A percentile compares a stretch with the other conserved stretches of the same genome.
phyloP scores from a whole-genome alignment of 2,888 invertebrate genomes.

The Drosophila seclusa region DNA sequence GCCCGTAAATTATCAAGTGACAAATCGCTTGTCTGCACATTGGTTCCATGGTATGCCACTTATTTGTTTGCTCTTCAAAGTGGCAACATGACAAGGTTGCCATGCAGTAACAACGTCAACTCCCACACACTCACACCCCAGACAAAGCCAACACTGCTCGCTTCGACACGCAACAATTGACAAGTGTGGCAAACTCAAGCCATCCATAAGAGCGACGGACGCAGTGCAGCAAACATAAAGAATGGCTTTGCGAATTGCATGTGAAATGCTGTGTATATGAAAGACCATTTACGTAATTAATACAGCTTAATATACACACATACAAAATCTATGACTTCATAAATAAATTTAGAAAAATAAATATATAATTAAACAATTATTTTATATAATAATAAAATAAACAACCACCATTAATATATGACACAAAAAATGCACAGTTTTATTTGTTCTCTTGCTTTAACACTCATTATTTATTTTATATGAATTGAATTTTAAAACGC shows the following conservation, averaged over 20 bases:
- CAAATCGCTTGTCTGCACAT: constrained; percentile 73
- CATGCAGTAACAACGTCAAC: constrained; percentile 26
- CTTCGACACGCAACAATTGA: constrained; percentile 55
- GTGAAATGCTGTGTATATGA: neutral
- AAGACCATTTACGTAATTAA: constrained; percentile 39
- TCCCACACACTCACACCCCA: constrained; percentile 7
- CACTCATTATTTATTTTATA: constrained; percentile 59
- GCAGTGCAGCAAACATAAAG: constrained; percentile 4
- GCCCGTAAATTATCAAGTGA: constrained; percentile 67
- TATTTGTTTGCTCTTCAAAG: constrained; percentile 62
- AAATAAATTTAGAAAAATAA: neutral
- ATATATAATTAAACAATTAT: neutral
- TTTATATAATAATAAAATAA: neutral
- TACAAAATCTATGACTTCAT: neutral
- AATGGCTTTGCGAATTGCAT: constrained; percentile 1
- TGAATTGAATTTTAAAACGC: constrained; percentile 34
- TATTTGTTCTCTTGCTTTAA: constrained; percentile 14
- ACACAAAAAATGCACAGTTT: neutral
- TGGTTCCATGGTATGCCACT: constrained; percentile 55
- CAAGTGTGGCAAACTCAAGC: constrained; percentile 19
- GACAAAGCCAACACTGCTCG: neutral
- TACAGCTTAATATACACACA: constrained; percentile 5
- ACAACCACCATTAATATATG: neutral
- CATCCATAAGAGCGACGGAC: constrained; percentile 8
- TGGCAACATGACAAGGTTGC: constrained; percentile 46